A percentile compares a stretch with the other conserved stretches of the same genome.
phyloP scores from a whole-genome alignment of 2,888 invertebrate genomes.

The Thalpophila matura region DNA sequence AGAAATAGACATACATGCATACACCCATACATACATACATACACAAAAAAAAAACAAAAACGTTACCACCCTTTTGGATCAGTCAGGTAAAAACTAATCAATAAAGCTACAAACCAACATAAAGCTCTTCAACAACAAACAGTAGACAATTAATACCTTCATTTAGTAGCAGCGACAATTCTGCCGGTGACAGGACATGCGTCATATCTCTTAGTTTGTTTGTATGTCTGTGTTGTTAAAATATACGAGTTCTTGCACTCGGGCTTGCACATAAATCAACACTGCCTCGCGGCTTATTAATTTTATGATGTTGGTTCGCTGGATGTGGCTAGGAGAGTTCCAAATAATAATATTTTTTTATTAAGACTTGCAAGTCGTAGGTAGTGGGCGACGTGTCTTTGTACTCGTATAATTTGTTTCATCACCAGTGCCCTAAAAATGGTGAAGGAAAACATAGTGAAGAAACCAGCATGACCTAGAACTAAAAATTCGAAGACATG shows the following conservation, averaged over 20 bases:
- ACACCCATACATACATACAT: constrained; percentile 9
- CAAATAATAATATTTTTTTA: not conserved
- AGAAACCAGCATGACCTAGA: too few relatives aligned
- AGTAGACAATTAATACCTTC: constrained; percentile 75
- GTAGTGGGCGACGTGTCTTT: too few relatives aligned
- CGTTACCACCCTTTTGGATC: not conserved
- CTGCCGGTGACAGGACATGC: constrained; percentile 73
- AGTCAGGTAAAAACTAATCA: constrained; percentile 6
- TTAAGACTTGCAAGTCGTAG: too few relatives aligned
- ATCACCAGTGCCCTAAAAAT: too few relatives aligned
- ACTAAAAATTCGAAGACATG: too few relatives aligned
- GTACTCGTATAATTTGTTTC: too few relatives aligned
- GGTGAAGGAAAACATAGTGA: too few relatives aligned
- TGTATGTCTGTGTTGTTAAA: constrained; percentile 79
- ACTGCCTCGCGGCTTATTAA: constrained; percentile 87
- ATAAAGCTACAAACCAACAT: constrained; percentile 1
- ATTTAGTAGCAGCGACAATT: constrained; percentile 73
- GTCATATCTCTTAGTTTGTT: constrained; percentile 74
- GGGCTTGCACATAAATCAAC: constrained; percentile 87
- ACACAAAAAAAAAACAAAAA: not conserved
- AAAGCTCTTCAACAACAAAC: constrained; percentile 31
- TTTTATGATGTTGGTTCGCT: constrained; percentile 75
- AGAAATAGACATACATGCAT: constrained; percentile 22
- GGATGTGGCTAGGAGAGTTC: constrained; percentile 60
- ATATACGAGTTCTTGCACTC: constrained; percentile 82